Conservation (phyloP, 2,113 vertebrate genomes). For the Anolis sagrei region DNA sequence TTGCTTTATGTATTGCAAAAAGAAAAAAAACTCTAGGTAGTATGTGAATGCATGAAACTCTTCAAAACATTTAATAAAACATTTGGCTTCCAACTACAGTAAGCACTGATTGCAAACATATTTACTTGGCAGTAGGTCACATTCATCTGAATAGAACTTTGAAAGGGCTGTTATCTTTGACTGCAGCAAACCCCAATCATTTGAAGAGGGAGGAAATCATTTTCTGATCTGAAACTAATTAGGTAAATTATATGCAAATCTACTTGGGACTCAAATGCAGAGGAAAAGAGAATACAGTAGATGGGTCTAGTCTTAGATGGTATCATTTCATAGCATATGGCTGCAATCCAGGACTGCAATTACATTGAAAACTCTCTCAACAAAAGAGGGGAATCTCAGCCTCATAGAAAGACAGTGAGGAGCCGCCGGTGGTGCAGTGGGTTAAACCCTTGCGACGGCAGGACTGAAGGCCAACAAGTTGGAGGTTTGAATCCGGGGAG, state of each 20-base stretch:
- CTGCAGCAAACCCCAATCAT: neutral
- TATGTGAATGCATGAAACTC: neutral
- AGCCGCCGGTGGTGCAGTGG: too few species aligned
- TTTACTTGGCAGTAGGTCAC: neutral
- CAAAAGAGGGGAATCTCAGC: too few species aligned
- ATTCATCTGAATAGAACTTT: neutral
- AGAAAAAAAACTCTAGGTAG: neutral
- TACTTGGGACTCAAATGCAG: neutral
- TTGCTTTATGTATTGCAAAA: slow-evolving; percentile 5
- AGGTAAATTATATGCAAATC: neutral
- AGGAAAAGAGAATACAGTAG: neutral
- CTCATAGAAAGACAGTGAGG: too few species aligned
- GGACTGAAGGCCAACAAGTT: too few species aligned
- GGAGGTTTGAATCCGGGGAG: too few species aligned
- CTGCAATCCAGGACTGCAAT: too few species aligned
- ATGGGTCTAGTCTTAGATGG: neutral
- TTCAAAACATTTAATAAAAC: neutral
- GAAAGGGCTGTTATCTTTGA: neutral
- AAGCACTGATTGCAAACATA: neutral
- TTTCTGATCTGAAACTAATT: neutral
- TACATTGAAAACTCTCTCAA: too few species aligned
- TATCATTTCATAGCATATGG: too few species aligned
- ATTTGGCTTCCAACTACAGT: neutral
- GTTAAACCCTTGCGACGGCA: too few species aligned
- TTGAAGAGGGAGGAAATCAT: neutral